Evolutionary conservation across 2,113 vertebrate species (phyloP).

Genomic region (Zapus hudsonius): DNA sequence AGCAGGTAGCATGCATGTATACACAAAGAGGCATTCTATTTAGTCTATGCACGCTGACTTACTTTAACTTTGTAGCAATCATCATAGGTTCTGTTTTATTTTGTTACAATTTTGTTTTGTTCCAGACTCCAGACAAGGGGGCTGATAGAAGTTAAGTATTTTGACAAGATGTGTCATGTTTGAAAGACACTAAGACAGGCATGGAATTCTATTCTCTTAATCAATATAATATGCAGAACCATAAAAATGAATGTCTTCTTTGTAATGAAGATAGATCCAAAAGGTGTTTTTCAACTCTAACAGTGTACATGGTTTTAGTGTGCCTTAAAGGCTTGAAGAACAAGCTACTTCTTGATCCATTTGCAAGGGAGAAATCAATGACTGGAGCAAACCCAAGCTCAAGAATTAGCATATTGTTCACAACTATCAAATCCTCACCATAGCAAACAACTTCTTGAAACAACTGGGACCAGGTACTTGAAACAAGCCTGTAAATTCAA

Average conservation of each 20-base stretch:
- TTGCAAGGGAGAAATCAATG: not conserved
- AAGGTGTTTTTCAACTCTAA: not conserved
- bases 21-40: not conserved
- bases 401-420: not conserved
- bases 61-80: not conserved
- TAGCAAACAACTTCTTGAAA: not conserved
- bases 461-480: not conserved
- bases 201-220: not conserved
- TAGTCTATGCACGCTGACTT: not conserved
- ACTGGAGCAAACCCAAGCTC: not conserved
- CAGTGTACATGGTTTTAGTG: not conserved
- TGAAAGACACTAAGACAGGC: not conserved
- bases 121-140: not conserved
- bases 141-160: not conserved
- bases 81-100: not conserved
- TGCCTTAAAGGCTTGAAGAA: not conserved
- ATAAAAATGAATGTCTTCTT: not conserved
- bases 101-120: not conserved
- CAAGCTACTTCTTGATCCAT: not conserved
- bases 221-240: not conserved
- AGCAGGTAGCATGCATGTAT: not conserved
- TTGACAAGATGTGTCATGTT: not conserved
- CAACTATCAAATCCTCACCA: not conserved
- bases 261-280: not conserved
- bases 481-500: not conserved